phyloP scores from a whole-genome alignment of 2,797 vertebrate species.

The Meriones psammophilus region DNA sequence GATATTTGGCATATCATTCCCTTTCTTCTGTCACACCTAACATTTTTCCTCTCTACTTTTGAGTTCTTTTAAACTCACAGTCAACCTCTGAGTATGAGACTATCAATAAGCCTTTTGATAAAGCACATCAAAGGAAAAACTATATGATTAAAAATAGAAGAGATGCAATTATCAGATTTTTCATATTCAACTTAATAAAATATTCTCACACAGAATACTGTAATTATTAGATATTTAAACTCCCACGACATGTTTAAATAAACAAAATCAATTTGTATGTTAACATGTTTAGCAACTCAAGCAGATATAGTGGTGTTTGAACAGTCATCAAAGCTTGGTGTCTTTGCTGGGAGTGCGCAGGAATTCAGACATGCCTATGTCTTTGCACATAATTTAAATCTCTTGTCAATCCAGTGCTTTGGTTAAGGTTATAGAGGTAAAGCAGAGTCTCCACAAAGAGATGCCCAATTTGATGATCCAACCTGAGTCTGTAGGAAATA shows the following conservation, averaged over 20 bases:
- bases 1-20: neutral
- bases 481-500: slow-evolving; percentile 20
- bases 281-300: slow-evolving; percentile 13
- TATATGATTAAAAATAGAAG: slow-evolving; percentile 12
- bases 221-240: slow-evolving; percentile 12
- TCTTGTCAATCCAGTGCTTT: neutral
- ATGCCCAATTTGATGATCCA: neutral
- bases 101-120: neutral
- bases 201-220: slow-evolving; percentile 16
- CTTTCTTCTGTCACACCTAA: neutral
- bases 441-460: neutral
- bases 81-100: neutral
- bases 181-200: neutral
- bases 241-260: slow-evolving; percentile 25
- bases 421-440: neutral
- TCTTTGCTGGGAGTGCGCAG: neutral
- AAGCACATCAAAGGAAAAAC: neutral
- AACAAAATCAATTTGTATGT: slow-evolving; percentile 1
- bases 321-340: neutral
- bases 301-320: neutral
- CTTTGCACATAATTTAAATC: neutral
- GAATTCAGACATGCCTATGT: neutral
- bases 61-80: neutral
- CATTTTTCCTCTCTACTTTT: neutral
- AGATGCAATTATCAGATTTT: neutral